Evolutionary conservation across 2,888 invertebrate species (phyloP).

Genomic region (Ptilodon capucinus): DNA sequence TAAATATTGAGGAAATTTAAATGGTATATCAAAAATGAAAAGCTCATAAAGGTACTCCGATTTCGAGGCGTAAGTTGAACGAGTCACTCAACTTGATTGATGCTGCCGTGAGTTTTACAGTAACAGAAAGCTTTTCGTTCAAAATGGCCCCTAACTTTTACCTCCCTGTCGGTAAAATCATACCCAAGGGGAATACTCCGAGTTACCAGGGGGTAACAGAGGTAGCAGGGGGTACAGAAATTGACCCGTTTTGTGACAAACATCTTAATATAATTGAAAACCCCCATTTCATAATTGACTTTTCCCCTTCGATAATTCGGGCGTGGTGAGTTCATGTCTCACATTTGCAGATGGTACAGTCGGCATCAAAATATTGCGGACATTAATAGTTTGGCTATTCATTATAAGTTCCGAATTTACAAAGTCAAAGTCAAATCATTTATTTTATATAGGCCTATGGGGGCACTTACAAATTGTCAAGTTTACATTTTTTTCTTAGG

Average conservation of each 20-base stretch:
- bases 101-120: not conserved
- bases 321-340: slow-evolving; percentile 7
- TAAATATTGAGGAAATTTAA: too few species aligned
- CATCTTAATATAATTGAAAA: slow-evolving; percentile 59
- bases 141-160: not conserved
- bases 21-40: too few species aligned
- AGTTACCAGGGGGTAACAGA: too few species aligned
- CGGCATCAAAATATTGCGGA: not conserved
- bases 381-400: too few species aligned
- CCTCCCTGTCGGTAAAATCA: slow-evolving; percentile 6
- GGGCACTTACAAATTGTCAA: too few species aligned
- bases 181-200: slow-evolving; percentile 9
- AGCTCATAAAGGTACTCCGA: too few species aligned
- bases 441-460: too few species aligned
- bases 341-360: slow-evolving; percentile 5
- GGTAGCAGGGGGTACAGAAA: too few species aligned
- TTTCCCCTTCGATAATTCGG: slow-evolving; percentile 40
- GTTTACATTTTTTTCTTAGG: too few species aligned
- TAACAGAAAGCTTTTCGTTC: not conserved
- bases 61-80: not conserved
- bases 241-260: slow-evolving; percentile 42
- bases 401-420: too few species aligned
- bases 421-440: too few species aligned
- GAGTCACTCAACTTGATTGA: not conserved
- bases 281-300: slow-evolving; percentile 62